Evolutionary conservation across 2,888 invertebrate genomes (phyloP).

Genomic region (Acheta domesticus): DNA sequence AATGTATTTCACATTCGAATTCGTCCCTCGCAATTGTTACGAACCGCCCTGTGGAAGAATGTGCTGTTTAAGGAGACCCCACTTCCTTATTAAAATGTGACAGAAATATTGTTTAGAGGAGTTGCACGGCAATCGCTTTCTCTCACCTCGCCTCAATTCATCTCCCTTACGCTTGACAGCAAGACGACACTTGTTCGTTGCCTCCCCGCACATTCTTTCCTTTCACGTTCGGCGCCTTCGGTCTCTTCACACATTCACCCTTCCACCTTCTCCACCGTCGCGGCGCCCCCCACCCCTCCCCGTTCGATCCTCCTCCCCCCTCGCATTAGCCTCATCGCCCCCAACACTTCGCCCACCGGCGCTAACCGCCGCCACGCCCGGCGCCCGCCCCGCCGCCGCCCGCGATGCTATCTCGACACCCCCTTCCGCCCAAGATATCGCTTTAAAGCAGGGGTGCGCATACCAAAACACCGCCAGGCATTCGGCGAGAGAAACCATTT

Average conservation of each 20-base stretch:
- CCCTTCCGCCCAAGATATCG: neutral
- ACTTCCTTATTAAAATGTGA: neutral
- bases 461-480: neutral
- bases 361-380: neutral
- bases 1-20: too few relatives aligned
- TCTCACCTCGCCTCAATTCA: too few relatives aligned
- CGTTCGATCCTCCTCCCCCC: neutral
- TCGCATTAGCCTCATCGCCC: neutral
- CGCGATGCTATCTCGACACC: neutral
- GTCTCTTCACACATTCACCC: too few relatives aligned
- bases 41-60: too few relatives aligned
- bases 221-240: too few relatives aligned
- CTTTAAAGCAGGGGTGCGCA: neutral
- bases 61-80: too few relatives aligned
- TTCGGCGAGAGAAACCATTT: neutral
- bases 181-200: neutral
- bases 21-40: too few relatives aligned
- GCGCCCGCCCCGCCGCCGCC: neutral
- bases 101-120: neutral
- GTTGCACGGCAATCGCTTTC: neutral
- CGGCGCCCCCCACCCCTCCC: conserved; percentile 33
- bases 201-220: neutral
- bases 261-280: too few relatives aligned
- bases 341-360: neutral
- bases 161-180: neutral